Conservation (phyloP, 2,797 vertebrate species). For the Alauda arvensis region DNA sequence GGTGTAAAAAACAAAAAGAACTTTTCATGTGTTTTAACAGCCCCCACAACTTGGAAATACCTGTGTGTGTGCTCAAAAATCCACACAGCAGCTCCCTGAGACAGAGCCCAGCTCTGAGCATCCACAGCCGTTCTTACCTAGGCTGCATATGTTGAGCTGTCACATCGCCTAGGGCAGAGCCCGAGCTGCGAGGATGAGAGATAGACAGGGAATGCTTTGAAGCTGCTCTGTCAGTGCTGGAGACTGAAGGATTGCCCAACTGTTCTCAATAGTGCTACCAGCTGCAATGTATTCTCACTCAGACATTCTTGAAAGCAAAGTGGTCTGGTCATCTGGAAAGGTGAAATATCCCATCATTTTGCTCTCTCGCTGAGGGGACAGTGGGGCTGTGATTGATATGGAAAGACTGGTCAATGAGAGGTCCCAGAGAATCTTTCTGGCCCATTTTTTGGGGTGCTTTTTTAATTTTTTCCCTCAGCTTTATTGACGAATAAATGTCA, state of each 20-base stretch:
- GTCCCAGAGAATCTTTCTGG: background rate
- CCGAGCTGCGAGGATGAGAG: background rate
- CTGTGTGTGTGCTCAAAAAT: background rate
- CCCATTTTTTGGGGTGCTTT: rapidly evolving
- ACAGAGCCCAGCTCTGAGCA: background rate
- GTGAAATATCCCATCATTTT: conserved; percentile 43
- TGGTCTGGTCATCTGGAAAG: conserved; percentile 50
- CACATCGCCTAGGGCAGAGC: background rate
- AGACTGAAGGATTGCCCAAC: conserved; percentile 56
- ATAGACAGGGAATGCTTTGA: conserved; percentile 54
- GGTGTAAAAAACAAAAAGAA: background rate
- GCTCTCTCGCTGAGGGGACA: background rate
- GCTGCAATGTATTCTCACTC: conserved; percentile 55
- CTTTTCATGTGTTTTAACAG: background rate
- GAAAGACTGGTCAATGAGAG: background rate
- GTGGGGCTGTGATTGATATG: background rate
- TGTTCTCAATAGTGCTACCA: conserved; percentile 56
- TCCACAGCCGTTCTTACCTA: background rate
- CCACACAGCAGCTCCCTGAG: background rate
- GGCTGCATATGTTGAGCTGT: conserved; percentile 10
- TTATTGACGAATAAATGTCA: background rate
- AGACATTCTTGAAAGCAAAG: conserved; percentile 22
- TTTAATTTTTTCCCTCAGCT: background rate
- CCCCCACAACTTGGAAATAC: background rate
- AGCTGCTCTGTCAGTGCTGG: conserved; percentile 30